Conservation (phyloP, 2,888 invertebrate species). For the Geotrupes spiniger region DNA sequence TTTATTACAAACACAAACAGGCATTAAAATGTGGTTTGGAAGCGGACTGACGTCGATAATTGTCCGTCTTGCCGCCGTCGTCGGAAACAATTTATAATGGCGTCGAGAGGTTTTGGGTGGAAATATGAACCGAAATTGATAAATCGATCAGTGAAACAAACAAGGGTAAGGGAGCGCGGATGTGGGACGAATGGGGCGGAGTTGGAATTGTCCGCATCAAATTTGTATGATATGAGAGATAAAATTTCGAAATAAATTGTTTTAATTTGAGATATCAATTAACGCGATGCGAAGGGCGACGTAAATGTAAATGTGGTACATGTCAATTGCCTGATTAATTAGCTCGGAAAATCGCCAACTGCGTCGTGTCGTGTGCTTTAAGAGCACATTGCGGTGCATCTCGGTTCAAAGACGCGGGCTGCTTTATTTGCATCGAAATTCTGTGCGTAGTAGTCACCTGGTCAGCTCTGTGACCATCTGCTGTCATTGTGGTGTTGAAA, state of each 20-base stretch:
- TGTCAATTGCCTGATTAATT: too few species aligned
- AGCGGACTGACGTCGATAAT: too few species aligned
- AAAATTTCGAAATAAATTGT: neutral
- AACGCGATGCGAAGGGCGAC: too few species aligned
- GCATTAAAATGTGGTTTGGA: too few species aligned
- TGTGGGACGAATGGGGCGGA: neutral
- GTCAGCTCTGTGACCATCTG: conserved; percentile 45
- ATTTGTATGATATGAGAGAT: conserved; percentile 1
- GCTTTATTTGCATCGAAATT: conserved; percentile 36
- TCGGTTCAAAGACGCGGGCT: neutral
- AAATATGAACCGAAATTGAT: conserved; percentile 4
- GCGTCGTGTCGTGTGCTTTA: too few species aligned
- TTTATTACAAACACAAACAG: conserved; percentile 5
- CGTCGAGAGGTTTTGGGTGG: neutral
- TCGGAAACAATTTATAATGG: too few species aligned
- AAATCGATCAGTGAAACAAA: conserved; percentile 6
- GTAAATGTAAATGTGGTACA: too few species aligned
- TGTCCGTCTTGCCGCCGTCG: too few species aligned
- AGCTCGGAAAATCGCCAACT: too few species aligned
- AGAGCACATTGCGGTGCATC: neutral
- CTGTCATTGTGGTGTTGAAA: conserved; percentile 48
- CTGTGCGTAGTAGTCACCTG: conserved; percentile 38
- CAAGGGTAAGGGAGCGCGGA: neutral
- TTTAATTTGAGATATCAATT: too few species aligned
- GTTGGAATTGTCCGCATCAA: conserved; percentile 4